A percentile compares a stretch with the other conserved stretches of the same genome.
Evolutionary conservation across 2,797 vertebrate species (phyloP).

Genomic region (Diplodus sargus): DNA sequence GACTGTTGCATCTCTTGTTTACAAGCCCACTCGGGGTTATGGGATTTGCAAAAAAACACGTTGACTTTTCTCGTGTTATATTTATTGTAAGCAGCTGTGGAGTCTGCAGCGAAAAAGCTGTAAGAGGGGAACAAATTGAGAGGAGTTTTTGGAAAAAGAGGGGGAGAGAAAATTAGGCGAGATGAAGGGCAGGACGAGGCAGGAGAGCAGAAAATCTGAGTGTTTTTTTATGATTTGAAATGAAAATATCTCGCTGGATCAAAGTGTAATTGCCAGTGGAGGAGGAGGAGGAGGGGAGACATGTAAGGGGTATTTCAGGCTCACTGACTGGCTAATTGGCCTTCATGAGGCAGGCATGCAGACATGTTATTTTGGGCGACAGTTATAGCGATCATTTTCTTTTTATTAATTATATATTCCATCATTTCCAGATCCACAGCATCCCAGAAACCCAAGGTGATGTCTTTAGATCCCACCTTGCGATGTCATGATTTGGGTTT

Average conservation of each 20-base stretch:
- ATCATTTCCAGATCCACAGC: neutral
- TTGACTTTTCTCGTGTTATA: slow-evolving; percentile 55
- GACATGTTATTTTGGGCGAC: neutral
- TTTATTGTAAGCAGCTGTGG: slow-evolving; percentile 73
- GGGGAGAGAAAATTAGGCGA: neutral
- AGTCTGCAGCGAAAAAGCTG: slow-evolving; percentile 42
- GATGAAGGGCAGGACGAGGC: neutral
- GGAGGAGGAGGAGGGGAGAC: neutral
- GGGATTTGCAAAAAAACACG: slow-evolving; percentile 60
- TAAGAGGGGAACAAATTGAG: slow-evolving; percentile 47
- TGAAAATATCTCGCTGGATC: neutral
- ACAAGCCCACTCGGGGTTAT: slow-evolving; percentile 53
- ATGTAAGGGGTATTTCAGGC: neutral
- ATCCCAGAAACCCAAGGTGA: neutral
- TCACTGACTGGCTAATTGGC: slow-evolving; percentile 8
- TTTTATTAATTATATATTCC: neutral
- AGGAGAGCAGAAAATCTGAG: neutral
- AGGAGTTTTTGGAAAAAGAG: slow-evolving; percentile 23
- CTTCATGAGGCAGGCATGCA: neutral
- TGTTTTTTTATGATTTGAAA: neutral
- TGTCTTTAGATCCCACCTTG: neutral
- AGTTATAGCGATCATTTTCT: neutral
- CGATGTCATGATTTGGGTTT: too few species aligned
- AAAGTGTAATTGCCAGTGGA: slow-evolving; percentile 6
- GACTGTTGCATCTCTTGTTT: slow-evolving; percentile 57